These are phyloP conservation scores for Drosophila kohkoa DNA, from an alignment of 1,140 invertebrate genomes.

Conservation along the genomic window DNA sequence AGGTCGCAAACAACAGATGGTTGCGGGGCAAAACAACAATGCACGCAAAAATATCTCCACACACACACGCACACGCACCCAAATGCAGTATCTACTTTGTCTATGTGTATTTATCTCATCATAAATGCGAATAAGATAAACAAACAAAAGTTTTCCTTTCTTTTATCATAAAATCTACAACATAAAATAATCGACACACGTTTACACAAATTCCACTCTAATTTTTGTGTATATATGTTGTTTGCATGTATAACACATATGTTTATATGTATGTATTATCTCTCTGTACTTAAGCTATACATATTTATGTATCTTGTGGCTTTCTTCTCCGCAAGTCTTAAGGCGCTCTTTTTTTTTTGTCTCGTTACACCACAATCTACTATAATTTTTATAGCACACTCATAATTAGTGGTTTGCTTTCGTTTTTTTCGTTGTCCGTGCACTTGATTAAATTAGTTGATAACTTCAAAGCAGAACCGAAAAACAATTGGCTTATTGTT, in stretches of 20 bases:
- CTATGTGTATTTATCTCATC: neutral
- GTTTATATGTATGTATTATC: neutral
- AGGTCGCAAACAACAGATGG: constrained; percentile 65
- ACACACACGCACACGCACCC: constrained; percentile 1
- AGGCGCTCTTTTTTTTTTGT: neutral
- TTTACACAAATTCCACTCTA: neutral
- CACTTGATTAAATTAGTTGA: constrained; percentile 21
- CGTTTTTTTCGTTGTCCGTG: neutral
- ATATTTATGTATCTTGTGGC: constrained; percentile 17
- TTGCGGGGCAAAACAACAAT: constrained; percentile 16
- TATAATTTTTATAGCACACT: constrained; percentile 11
- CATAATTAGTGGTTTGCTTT: neutral
- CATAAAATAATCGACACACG: neutral
- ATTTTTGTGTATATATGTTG: neutral
- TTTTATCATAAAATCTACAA: neutral
- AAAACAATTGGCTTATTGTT: constrained; percentile 3
- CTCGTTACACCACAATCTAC: neutral
- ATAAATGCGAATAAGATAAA: constrained; percentile 1
- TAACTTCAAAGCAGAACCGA: constrained; percentile 5
- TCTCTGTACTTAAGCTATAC: neutral
- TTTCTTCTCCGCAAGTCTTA: neutral
- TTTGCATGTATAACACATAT: constrained; percentile 2
- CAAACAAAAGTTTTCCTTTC: constrained; percentile 1
- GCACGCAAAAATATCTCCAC: constrained; percentile 3
- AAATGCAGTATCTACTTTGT: neutral